Evolutionary conservation across 1,140 invertebrate species (phyloP).

Genomic region (Aporrectodea caliginosa): DNA sequence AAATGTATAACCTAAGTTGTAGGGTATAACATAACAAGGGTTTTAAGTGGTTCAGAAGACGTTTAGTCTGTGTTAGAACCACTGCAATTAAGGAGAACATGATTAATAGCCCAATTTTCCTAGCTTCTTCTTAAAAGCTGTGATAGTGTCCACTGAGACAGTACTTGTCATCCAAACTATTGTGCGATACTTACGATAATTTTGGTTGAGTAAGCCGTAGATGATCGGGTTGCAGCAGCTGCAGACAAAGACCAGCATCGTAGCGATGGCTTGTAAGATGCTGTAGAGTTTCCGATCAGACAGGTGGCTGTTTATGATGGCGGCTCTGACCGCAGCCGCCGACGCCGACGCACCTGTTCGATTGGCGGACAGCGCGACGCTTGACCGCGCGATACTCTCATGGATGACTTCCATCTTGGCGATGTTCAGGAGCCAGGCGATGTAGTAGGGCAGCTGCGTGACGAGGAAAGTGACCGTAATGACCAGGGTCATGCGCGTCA

Average conservation of each 20-base stretch:
- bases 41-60: too few relatives aligned
- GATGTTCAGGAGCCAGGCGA: not conserved
- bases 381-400: not conserved
- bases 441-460: constrained; percentile 5
- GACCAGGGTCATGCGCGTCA: constrained; percentile 2
- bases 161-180: too few relatives aligned
- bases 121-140: too few relatives aligned
- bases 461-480: not conserved
- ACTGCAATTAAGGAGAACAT: too few relatives aligned
- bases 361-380: not conserved
- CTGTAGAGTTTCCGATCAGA: not conserved
- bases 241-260: constrained; percentile 18
- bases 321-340: not conserved
- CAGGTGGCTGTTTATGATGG: not conserved
- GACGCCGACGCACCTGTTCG: not conserved
- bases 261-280: constrained; percentile 5
- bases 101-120: too few relatives aligned
- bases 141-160: too few relatives aligned
- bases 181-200: constrained; percentile 24
- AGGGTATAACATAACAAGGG: too few relatives aligned
- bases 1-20: too few relatives aligned
- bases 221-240: constrained; percentile 7
- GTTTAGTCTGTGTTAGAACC: too few relatives aligned
- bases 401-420: not conserved
- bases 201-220: constrained; percentile 15